These are phyloP conservation scores for Apocrypta bakeri DNA, from an alignment of 1,140 invertebrate genomes.

Conservation along the genomic window DNA sequence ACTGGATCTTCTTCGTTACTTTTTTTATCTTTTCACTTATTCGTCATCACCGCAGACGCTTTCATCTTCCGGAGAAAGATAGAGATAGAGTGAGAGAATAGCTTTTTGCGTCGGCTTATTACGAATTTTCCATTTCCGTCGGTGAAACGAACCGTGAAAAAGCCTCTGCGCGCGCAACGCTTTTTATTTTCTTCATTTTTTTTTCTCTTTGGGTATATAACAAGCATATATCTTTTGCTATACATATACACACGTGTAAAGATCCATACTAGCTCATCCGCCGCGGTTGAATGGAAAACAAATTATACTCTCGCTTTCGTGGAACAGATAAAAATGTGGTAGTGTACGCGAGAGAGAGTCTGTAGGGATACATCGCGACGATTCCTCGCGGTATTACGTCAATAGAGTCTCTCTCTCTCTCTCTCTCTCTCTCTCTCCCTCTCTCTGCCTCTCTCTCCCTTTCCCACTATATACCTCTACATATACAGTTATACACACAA, in stretches of 20 bases:
- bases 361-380: not conserved
- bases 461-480: no score
- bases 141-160: slow-evolving; percentile 12
- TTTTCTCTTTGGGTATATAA: not conserved
- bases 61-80: not conserved
- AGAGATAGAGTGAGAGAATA: not conserved
- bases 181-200: not conserved
- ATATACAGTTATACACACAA: no score
- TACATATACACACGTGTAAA: no score
- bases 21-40: not conserved
- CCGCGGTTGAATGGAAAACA: slow-evolving; percentile 26
- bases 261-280: not conserved
- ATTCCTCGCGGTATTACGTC: slow-evolving; percentile 23
- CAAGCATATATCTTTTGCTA: no score
- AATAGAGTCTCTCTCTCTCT: slow-evolving; percentile 30
- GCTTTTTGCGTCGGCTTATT: not conserved
- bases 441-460: no score
- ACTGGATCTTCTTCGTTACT: no score
- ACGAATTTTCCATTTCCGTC: slow-evolving; percentile 33
- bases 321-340: slow-evolving; percentile 1
- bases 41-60: not conserved
- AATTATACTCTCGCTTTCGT: slow-evolving; percentile 27
- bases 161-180: not conserved
- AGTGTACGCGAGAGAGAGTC: not conserved
- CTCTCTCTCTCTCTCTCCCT: slow-evolving; percentile 11